Base-by-base conservation (phyloP, 1,140 invertebrate species). In the Sitophilus oryzae region DNA sequence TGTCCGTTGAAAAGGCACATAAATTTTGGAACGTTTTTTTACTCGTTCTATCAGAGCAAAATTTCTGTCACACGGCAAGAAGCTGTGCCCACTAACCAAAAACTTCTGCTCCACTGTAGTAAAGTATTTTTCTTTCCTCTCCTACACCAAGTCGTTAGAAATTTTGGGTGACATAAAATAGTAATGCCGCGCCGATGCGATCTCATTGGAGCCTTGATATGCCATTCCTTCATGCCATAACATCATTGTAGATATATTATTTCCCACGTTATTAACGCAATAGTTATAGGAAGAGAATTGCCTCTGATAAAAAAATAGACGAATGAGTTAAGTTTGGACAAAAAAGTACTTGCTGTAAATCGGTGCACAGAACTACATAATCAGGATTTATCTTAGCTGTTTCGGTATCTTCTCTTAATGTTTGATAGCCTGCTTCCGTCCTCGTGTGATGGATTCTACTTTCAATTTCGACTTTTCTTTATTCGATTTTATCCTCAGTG, bases 161-260 rank as follows among this genome's bases (percentile, higher is more conserved):
- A 37, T 53, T 4, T 34, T 19, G 1, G 2, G 46, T 21, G 23
- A 50, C 23, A 23, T 56, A 50, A n/a, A n/a, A n/a, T n/a, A n/a
- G n/a, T n/a, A n/a, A n/a, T n/a, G n/a, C n/a, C n/a, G n/a, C n/a
- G n/a, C n/a, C n/a, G n/a, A n/a, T n/a, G n/a, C n/a, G n/a, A n/a
- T n/a, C 44, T 56, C 37, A 3, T 5, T 11, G 3, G 38, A 56
- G 3, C 54, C 38, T 21, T 40, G 1, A 15, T 50, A 43, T 34
- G 46, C 46, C n/a, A 56, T 23, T 23, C 11, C 18, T 50, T 56
- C 54, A 56, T 56, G 37, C 46, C 54, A 50, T n/a, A 50, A n/a
- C 3, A 16, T 20, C 54, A 50, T 56, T 10, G 22, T 43, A 1
- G 25, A 37, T 10, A 10, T 15, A 11, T 23, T 20, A 6, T 15